A percentile compares a stretch with the other conserved stretches of the same genome.
Conservation (phyloP, 2,797 vertebrate genomes). For the Cottoperca gobio region DNA sequence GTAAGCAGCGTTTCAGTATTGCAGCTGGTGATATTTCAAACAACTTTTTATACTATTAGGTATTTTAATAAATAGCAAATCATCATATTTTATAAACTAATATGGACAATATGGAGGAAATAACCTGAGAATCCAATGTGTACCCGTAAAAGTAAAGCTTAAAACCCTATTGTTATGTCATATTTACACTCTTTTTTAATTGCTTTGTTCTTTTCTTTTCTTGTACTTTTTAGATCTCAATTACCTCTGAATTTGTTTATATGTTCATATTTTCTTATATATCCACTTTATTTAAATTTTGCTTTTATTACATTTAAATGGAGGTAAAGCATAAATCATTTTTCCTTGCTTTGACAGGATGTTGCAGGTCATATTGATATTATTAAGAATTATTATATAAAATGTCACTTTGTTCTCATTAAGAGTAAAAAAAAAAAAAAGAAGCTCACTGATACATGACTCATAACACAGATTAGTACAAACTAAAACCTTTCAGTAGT, state of each 20-base stretch:
- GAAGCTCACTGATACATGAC: neutral
- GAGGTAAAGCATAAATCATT: neutral
- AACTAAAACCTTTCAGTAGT: constrained; percentile 16
- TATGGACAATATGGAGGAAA: neutral
- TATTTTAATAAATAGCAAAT: neutral
- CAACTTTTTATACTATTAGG: neutral
- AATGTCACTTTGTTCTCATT: constrained; percentile 18
- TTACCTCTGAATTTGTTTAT: neutral
- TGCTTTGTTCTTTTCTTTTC: neutral
- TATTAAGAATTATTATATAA: constrained; percentile 14
- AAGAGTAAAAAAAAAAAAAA: constrained; percentile 5
- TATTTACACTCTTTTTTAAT: neutral
- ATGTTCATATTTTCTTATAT: neutral
- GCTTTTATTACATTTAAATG: neutral
- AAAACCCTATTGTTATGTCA: neutral
- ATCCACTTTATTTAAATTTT: neutral
- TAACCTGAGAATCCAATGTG: neutral
- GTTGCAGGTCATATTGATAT: neutral
- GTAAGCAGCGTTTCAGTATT: neutral
- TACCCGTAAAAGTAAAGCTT: neutral
- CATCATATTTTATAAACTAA: neutral
- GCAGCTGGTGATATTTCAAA: neutral
- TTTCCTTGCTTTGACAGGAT: neutral
- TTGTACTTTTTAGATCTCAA: neutral
- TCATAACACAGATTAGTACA: neutral